Base-by-base conservation (phyloP, 2,113 vertebrate genomes). In the Sclerurus mexicanus region DNA sequence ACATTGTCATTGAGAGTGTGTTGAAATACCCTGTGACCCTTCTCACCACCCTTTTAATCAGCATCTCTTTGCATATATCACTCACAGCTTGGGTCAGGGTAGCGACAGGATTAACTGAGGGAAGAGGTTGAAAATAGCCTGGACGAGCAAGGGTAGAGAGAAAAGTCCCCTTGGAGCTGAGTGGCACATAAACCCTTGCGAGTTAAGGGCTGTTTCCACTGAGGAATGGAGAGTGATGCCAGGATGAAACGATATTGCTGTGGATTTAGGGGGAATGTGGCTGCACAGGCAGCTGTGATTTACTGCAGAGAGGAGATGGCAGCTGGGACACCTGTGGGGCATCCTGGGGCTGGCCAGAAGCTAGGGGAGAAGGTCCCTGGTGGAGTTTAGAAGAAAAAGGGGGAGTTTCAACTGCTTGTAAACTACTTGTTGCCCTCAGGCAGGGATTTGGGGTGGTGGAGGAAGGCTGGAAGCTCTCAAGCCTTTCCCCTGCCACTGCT, bases 101-200 rank as follows among this genome's bases (percentile, higher is more conserved):
- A 67, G 67, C 12, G 73, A 90, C 72, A 87, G 83, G 63, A 71
- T 89, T 68, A 91, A 87, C 53, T 49, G 53, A 20, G 0, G 9
- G 22, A 56, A 15, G 9, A 21, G 9, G 12, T 59, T 81, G 67
- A 81, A 93, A 86, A 86, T 17, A 93, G 50, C 52, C 68, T 4
- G 33, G 55, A 22, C 68, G n/a, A 33, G 74, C 12, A 4, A 20
- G 22, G 35, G 28, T 1, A 14, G 50, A 17, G 52, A 49, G 37
- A 6, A 73, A 85, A 22, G 35, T 39, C 52, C 50, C 40, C 47
- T 30, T 46, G 58, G 44, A 71, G 56, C 67, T 56, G 82, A 86
- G 67, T 23, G 66, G 39, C 67, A 77, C 28, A 5, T 33, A 30
- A 1, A 63, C 25, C 5, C 1, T 8, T 7, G 0, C 0, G 0